phyloP scores from a whole-genome alignment of 1,140 invertebrate genomes.

The Drosophila setifemur region DNA sequence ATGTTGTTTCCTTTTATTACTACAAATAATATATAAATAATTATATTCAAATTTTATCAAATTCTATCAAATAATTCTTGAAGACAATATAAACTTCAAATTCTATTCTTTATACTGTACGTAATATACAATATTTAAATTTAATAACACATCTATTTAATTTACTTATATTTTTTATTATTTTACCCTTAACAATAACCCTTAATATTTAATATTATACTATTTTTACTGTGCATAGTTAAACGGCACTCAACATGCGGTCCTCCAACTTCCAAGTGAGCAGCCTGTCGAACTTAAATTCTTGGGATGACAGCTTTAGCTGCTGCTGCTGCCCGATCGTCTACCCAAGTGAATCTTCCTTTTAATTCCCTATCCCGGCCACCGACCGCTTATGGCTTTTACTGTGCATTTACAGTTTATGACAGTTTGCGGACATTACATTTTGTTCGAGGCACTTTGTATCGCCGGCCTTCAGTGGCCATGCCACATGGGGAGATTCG shows the following conservation, averaged over 20 bases:
- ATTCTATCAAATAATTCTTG: no score
- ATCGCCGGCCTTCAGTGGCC: conserved; percentile 7
- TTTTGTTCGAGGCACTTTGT: conserved; percentile 26
- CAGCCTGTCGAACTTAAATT: conserved; percentile 46
- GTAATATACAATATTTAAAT: neutral
- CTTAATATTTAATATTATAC: neutral
- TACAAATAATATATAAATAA: no score
- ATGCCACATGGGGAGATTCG: neutral
- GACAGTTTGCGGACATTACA: conserved; percentile 57
- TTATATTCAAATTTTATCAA: no score
- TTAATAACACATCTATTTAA: neutral
- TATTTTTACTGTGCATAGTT: neutral
- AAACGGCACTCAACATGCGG: conserved; percentile 6
- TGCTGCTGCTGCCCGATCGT: neutral
- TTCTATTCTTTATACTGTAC: no score
- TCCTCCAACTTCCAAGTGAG: neutral
- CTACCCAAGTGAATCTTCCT: neutral
- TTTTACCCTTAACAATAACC: no score
- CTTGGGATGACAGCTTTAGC: conserved; percentile 30
- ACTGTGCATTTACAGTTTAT: conserved; percentile 60
- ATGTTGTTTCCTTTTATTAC: no score
- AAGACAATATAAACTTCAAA: no score
- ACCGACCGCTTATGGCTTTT: conserved; percentile 25
- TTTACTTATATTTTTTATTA: neutral
- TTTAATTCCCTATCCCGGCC: neutral